Conservation (phyloP, 2,113 vertebrate genomes). For the Poeciliopsis turrubarensis region DNA sequence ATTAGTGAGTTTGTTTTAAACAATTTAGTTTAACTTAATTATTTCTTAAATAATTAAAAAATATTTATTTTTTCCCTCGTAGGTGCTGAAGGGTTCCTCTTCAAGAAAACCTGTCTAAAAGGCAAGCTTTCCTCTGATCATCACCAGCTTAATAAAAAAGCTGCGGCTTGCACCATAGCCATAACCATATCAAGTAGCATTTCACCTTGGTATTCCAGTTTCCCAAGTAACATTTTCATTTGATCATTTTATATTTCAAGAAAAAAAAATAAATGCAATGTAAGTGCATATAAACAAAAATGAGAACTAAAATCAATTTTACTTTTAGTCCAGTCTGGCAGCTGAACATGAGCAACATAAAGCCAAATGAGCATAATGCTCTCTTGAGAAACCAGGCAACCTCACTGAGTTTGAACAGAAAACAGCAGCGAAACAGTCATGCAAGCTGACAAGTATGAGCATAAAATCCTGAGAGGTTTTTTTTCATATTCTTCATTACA, state of each 20-base stretch:
- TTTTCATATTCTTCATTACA: background rate
- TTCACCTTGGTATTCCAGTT: no score
- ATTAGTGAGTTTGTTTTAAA: background rate
- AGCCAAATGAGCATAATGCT: background rate
- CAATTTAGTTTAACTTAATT: background rate
- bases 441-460: rapidly evolving
- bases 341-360: background rate
- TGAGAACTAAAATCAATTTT: background rate
- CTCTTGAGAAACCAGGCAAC: background rate
- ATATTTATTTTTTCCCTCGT: background rate
- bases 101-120: no score
- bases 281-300: background rate
- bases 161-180: no score
- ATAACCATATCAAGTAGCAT: background rate
- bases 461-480: background rate
- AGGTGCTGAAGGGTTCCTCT: background rate
- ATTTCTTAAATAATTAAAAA: background rate
- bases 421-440: background rate
- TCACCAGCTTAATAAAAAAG: no score
- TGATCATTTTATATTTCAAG: no score
- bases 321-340: background rate
- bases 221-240: no score
- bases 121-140: no score
- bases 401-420: no score
- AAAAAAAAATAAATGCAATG: no score